Base-by-base conservation (phyloP, 1,140 invertebrate genomes). In the Phymastichus coffea region DNA sequence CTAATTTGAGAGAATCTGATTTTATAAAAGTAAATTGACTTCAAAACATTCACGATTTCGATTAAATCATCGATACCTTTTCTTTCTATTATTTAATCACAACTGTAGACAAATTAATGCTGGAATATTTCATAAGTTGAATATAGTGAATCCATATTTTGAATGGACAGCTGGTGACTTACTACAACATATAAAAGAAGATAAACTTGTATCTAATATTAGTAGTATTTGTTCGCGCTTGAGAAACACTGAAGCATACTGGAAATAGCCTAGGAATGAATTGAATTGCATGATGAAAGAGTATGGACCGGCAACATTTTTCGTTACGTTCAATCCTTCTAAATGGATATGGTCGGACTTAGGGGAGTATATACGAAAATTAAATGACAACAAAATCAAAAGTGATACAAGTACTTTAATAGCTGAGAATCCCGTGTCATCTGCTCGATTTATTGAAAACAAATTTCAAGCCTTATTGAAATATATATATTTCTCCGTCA, bases 291-390 rank as follows among this genome's bases (percentile, higher is more conserved):
- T 73, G 70, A 62, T 59, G 19, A 52, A 63, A 12, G 40, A 77
- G 49, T 76, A 75, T 57, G 72, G 73, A 19, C 65, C 72, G 23
- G 70, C 70, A 22, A 76, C 70, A 7, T 78, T 72, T 68, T 79
- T 76, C 68, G 43, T 79, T 2, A 76, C 73, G 8, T 57, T 77
- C 4, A 76, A 73, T 66, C 71, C 73, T 17, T 64, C 59, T 38
- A 73, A 78, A 65, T 76, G 67, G 64, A 48, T 70, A 25, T 73
- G 71, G 70, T 48, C 64, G 14, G 71, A 73, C 57, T 66, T 79
- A 58, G 53, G 57, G 41, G 46, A 70, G 33, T 70, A 73, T 67
- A 23, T 76, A 33, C 53, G 49, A 10, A 37, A 66, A 63, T 61
- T 76, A 10, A 72, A 71, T 58, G 55, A 54, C 3, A 58, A 54